Evolutionary conservation across 2,888 invertebrate species (phyloP).

Genomic region (Bombylius discolor): DNA sequence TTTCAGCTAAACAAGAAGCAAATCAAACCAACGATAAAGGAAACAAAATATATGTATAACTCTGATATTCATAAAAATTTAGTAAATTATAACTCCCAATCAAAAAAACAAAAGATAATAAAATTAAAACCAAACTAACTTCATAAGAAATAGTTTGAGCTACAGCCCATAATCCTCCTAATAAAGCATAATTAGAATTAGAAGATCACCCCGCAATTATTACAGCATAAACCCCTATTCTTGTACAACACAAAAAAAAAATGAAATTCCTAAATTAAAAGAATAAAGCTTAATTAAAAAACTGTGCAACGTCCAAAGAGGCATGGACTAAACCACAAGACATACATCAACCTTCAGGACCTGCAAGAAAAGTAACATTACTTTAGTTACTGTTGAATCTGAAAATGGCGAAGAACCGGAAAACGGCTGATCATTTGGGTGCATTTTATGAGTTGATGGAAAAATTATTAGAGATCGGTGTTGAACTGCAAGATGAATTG

Average conservation of each 20-base stretch:
- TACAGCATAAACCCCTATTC: conserved; percentile 49
- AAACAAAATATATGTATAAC: conserved; percentile 41
- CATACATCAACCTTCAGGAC: conserved; percentile 1
- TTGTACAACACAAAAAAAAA: conserved; percentile 52
- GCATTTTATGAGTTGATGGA: not conserved
- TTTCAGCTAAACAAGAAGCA: conserved; percentile 51
- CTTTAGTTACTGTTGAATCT: conserved; percentile 3
- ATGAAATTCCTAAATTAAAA: conserved; percentile 47
- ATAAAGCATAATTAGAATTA: conserved; percentile 58
- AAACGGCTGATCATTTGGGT: not conserved
- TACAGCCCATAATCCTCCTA: conserved; percentile 52
- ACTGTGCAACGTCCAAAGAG: conserved; percentile 1
- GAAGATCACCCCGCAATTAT: conserved; percentile 54
- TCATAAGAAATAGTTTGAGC: conserved; percentile 69
- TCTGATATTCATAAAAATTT: conserved; percentile 40
- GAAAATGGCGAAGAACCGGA: conserved; percentile 4
- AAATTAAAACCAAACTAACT: conserved; percentile 52
- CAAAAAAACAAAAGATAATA: conserved; percentile 46
- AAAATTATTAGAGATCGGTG: not conserved
- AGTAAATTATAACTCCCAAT: conserved; percentile 43
- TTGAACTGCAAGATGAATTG: not conserved
- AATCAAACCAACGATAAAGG: conserved; percentile 45
- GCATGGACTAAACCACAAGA: conserved; percentile 5
- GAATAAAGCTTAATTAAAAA: conserved; percentile 38
- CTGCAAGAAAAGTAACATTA: conserved; percentile 4